Evolutionary conservation across 2,113 vertebrate species (phyloP), one percentile per base, ranked within the genome.

Genomic region (Myrmecophaga tridactyla): DNA sequence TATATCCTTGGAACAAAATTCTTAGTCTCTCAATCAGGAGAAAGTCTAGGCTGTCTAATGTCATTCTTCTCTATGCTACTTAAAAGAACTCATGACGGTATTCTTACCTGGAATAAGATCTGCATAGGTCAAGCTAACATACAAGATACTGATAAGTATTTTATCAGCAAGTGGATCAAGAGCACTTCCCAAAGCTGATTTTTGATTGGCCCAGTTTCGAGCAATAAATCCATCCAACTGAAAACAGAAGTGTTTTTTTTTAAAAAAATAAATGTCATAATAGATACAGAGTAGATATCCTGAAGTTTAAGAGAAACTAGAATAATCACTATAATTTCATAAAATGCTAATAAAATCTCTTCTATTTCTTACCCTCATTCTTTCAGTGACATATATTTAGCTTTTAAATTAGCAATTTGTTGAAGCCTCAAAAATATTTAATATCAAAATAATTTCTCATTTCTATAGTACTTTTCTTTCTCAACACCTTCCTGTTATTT

Each of bases 201-300:
- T 99, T 97, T 99, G 99, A 97, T 98, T 99, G 95, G 99, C 99
- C 99, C 99, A 99, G 76, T 99, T 99, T 90, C 99, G 99, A 93
- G 99, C 99, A 85, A 99, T 99, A 98, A 99, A 99, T 88, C 99
- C 99, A 65, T 99, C 99, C 98, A 99, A 86, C 99, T 99, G 97
- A 97, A 97, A 97, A 97, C 73, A 97, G 63, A 98, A 98, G 96
- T 77, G 90, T 96, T 94, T 96, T 97, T 91, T 85, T 77, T 29
- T 3, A 31, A 46, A 29, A 25, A 82, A 94, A 96, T 83, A 95
- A 97, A 96, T 53, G 39, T 96, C 95, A 97, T 58, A 70, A 96
- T 34, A 95, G 73, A 69, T 88, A 96, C 92, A 97, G 75, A 96
- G 67, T 51, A 95, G 93, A 65, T 92, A 95, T 82, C n/a, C 63